Base-by-base conservation (phyloP, 2,888 invertebrate species). In the Monopis laevigella region DNA sequence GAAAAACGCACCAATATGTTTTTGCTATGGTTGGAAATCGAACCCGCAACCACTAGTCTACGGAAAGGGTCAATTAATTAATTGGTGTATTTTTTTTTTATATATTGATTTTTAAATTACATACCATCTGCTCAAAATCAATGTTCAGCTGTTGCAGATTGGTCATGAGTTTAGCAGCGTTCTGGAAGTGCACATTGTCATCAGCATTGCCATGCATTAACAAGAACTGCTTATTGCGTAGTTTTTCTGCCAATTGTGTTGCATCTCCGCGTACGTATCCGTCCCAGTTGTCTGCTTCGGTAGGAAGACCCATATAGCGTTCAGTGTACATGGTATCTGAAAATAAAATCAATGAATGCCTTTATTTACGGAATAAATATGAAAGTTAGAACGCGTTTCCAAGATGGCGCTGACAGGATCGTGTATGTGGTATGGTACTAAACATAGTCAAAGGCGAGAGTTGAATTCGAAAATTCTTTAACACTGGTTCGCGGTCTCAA, bases 271-370 rank as follows among this genome's bases (percentile, higher is more conserved):
- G 83, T 39, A 86, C 74, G 66, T 96, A 96, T 17, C 89, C 90
- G 0, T 59, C 45, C 21, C 85, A 55, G 64, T 96, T 93, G 58
- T 93, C 93, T 2, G 86, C 83, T 1, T 55, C 58, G 0, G 86
- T 88, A 1, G 93, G 92, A 30, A 89, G 66, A 0, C 93, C 94
- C 97, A 98, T 96, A 67, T 90, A 96, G 7, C 96, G 83, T 62
- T 98, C 97, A 0, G 96, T 96, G 66, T 96, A 98, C 56, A 95
- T 92, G 0, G 96, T 89, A 62, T 97, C 96, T 96, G 54, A 3
- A 53, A 43, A 42, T 16, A 5, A 16, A 29, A n/a, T n/a, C n/a
- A n/a, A n/a, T n/a, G n/a, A n/a, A n/a, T n/a, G n/a, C n/a, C n/a
- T n/a, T n/a, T n/a, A n/a, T n/a, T n/a, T n/a, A n/a, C n/a, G n/a